Conservation (phyloP, 2,888 invertebrate species). For the Drymonia ruficornis region DNA sequence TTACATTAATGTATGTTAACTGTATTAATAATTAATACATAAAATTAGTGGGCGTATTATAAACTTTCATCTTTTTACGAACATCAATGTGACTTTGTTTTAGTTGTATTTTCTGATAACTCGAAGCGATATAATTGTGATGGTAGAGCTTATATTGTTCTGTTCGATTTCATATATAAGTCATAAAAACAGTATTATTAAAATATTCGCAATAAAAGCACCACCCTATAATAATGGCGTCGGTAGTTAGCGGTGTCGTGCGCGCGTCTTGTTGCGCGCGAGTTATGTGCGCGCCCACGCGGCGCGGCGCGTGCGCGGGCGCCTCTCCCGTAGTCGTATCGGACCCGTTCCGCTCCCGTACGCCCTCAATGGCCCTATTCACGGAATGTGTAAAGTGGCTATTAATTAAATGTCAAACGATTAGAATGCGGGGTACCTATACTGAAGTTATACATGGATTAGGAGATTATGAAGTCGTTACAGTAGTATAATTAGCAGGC, state of each 20-base stretch:
- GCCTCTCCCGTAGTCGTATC: constrained; percentile 38
- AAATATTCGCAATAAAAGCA: constrained; percentile 1
- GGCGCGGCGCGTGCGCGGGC: constrained; percentile 46
- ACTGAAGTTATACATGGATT: constrained; percentile 9
- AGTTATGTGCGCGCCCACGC: constrained; percentile 76
- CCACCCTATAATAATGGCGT: constrained; percentile 58
- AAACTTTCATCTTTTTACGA: no score
- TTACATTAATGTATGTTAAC: no score
- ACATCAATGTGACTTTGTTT: no score
- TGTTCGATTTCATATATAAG: no score
- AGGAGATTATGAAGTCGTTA: constrained; percentile 13
- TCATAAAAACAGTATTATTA: no score
- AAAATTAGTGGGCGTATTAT: no score
- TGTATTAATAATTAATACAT: no score
- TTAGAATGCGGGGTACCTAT: constrained; percentile 27
- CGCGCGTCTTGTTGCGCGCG: constrained; percentile 76
- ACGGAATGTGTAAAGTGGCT: constrained; percentile 44
- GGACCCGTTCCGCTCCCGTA: constrained; percentile 25
- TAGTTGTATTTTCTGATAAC: no score
- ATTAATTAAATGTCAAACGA: constrained; percentile 44
- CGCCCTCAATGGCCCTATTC: constrained; percentile 32
- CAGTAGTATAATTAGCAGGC: background rate
- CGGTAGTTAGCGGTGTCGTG: constrained; percentile 77
- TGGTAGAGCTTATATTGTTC: no score
- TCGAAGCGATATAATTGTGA: no score